Evolutionary conservation across 2,797 vertebrate genomes (phyloP).

Genomic region (Pangasius krempfi): DNA sequence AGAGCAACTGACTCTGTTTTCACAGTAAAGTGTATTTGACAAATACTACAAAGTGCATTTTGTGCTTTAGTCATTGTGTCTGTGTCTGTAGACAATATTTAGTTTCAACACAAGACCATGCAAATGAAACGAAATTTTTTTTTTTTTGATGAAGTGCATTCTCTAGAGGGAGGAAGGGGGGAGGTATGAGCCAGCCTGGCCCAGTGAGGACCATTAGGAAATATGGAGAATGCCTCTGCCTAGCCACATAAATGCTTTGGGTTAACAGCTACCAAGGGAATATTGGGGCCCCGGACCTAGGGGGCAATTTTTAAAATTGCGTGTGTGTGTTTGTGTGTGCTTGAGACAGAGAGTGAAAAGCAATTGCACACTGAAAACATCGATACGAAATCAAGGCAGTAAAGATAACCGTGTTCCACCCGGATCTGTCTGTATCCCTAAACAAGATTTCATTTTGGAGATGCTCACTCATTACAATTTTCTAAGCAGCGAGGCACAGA

Average conservation of each 20-base stretch:
- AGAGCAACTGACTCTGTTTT: background rate
- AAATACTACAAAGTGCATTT: background rate
- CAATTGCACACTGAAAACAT: conserved; percentile 18
- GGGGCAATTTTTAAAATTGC: conserved; percentile 46
- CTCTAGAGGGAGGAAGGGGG: conserved; percentile 22
- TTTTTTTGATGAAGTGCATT: conserved; percentile 32
- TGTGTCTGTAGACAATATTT: conserved; percentile 4
- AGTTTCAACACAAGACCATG: conserved; percentile 46
- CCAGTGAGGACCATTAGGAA: conserved; percentile 52
- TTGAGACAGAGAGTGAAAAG: conserved; percentile 50
- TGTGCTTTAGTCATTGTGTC: background rate
- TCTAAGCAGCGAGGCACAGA: conserved; percentile 61
- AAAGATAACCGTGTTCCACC: conserved; percentile 65
- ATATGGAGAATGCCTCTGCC: conserved; percentile 65
- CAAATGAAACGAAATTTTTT: conserved; percentile 57
- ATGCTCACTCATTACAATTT: conserved; percentile 73
- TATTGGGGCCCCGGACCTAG: conserved; percentile 49
- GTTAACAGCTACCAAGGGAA: conserved; percentile 75
- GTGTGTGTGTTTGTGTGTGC: background rate
- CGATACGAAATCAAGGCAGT: conserved; percentile 48
- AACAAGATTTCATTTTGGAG: conserved; percentile 70
- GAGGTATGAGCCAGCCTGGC: conserved; percentile 22
- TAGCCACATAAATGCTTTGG: conserved; percentile 63
- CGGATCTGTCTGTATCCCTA: conserved; percentile 72
- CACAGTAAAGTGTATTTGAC: conserved; percentile 3